Evolutionary conservation across 2,113 vertebrate genomes (phyloP).

Genomic region (Alectura lathami): DNA sequence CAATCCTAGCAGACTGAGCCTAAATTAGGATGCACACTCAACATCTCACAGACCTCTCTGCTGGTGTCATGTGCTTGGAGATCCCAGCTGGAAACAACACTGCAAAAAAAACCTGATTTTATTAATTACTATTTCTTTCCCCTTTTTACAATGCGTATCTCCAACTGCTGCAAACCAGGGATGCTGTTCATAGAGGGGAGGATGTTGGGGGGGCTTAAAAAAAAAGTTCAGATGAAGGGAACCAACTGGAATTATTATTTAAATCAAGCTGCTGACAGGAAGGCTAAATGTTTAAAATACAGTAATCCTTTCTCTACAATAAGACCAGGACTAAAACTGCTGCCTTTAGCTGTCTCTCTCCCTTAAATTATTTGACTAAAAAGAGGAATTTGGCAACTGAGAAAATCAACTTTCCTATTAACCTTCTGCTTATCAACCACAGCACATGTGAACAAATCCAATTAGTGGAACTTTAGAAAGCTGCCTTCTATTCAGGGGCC

Average conservation of each 20-base stretch:
- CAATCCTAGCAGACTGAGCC: neutral
- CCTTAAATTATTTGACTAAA: neutral
- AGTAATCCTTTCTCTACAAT: conserved; percentile 1
- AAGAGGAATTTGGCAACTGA: conserved; percentile 28
- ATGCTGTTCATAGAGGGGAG: neutral
- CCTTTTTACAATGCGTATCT: accelerated
- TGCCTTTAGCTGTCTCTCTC: neutral
- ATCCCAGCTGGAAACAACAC: neutral
- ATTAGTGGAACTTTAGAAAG: conserved; percentile 44
- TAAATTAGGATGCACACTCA: neutral
- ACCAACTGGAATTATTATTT: neutral
- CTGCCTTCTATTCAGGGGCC: neutral
- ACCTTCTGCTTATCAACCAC: conserved; percentile 46
- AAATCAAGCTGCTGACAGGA: conserved; percentile 2
- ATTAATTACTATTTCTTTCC: neutral
- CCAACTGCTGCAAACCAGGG: neutral
- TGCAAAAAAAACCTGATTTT: accelerated
- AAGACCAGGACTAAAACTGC: neutral
- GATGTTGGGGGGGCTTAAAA: neutral
- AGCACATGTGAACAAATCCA: conserved; percentile 54
- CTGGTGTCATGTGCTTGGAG: neutral
- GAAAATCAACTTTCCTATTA: conserved; percentile 51
- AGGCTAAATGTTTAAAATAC: neutral
- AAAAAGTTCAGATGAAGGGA: neutral
- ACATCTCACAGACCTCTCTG: neutral